A percentile compares a stretch with the other conserved stretches of the same genome.
These are phyloP conservation scores for Limnephilus lunatus DNA, from an alignment of 2,888 invertebrate species.

Conservation along the genomic window DNA sequence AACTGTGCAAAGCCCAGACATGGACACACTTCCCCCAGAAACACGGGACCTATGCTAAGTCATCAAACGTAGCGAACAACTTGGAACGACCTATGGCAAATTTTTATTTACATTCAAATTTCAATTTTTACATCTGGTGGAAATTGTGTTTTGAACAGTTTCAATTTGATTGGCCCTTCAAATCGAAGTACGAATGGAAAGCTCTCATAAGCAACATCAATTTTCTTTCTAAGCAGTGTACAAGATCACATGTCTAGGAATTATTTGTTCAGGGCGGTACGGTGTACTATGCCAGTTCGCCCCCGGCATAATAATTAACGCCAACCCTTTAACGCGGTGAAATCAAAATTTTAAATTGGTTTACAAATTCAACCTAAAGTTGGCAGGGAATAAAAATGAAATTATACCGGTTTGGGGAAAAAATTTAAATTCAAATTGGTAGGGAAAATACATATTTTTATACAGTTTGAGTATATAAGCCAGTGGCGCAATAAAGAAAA, in stretches of 20 bases:
- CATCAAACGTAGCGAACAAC: no score
- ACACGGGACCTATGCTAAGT: no score
- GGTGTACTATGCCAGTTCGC: not conserved
- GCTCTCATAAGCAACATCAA: not conserved
- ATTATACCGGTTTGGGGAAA: not conserved
- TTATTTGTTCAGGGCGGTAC: no score
- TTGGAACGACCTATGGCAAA: no score
- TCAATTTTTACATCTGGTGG: no score
- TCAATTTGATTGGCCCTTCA: no score
- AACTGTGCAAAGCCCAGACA: no score
- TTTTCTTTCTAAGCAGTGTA: not conserved
- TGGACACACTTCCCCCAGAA: no score
- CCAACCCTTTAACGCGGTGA: slow-evolving; percentile 13
- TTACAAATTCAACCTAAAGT: not conserved
- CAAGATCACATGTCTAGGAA: not conserved
- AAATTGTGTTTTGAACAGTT: no score
- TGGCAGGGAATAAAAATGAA: slow-evolving; percentile 17
- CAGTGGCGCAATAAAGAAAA: not conserved
- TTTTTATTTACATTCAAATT: no score
- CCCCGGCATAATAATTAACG: slow-evolving; percentile 11
- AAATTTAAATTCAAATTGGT: not conserved
- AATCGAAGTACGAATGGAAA: not conserved
- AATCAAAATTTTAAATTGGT: slow-evolving; percentile 28
- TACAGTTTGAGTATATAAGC: no score
- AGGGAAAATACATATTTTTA: not conserved